Evolutionary conservation across 1,140 invertebrate species (phyloP), one percentile per base, ranked within the genome.

Genomic region (Holotrichia oblita): DNA sequence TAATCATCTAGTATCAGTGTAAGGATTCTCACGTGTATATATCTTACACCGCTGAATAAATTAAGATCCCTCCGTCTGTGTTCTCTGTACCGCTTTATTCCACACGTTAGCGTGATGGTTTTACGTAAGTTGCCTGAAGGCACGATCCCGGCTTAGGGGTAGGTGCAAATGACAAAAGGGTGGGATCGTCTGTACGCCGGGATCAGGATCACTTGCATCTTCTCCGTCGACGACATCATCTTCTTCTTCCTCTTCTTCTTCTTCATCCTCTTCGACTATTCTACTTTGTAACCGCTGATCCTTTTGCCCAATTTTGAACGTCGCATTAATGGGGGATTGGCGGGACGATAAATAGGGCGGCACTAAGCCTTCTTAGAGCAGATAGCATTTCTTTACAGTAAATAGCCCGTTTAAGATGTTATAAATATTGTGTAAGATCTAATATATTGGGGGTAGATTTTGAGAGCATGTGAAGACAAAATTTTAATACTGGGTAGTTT

Each of bases 321-420:
- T 79, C n/a, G 12, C 82, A 81, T 82, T 85, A 86, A 86, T 86
- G 85, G 85, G n/a, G 85, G 85, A 86, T 86, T 86, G 85, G 85
- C 84, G 85, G 84, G 83, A 84, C 82, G 83, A 83, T 83, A 86
- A 86, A 86, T 86, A 86, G 85, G 85, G 83, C 85, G 85, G 84
- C 85, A 86, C 85, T 85, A 83, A 86, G 84, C 84, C 85, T 84
- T 84, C 79, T 81, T 80, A 80, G 6, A 61, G n/a, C 6, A 7
- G 55, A 3, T 6, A n/a, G n/a, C 55, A 6, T 61, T 61, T 61
- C 55, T 61, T 61, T 42, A 12, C 41, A 12, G 55, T 0, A 61
- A 61, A 61, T 61, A 17, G 9, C n/a, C 0, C 0, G 55, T 17
- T 10, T 0, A 42, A 42, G 41, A 9, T 42, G 41, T n/a, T n/a